phyloP scores from a whole-genome alignment of 2,797 vertebrate species.

The Clarias pachynema region DNA sequence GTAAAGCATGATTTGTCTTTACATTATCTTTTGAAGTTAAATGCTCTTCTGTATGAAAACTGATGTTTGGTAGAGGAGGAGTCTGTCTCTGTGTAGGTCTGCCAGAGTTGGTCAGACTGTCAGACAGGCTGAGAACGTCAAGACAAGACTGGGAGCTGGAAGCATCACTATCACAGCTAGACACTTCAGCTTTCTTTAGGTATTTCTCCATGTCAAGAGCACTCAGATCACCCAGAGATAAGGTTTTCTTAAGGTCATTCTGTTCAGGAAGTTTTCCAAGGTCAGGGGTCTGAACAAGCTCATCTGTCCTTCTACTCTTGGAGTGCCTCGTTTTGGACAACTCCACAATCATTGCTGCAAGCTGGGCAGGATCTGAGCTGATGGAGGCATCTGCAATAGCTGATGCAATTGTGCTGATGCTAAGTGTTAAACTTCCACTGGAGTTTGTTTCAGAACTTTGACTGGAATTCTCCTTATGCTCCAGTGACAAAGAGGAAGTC shows the following conservation, averaged over 20 bases:
- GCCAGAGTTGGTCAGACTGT: conserved; percentile 58
- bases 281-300: not conserved
- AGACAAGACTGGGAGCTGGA: conserved; percentile 70
- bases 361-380: conserved; percentile 86
- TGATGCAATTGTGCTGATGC: conserved; percentile 91
- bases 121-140: conserved; percentile 66
- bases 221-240: conserved; percentile 65
- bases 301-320: conserved; percentile 39
- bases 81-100: conserved; percentile 47
- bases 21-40: conserved; percentile 5
- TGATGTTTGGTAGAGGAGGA: conserved; percentile 35
- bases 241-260: conserved; percentile 70
- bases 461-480: conserved; percentile 12
- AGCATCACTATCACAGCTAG: conserved; percentile 67
- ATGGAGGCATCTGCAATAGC: conserved; percentile 91
- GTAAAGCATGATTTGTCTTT: conserved; percentile 27
- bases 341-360: conserved; percentile 91
- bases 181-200: conserved; percentile 78
- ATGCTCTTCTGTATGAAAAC: not conserved
- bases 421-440: conserved; percentile 72
- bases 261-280: conserved; percentile 45
- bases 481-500: conserved; percentile 29
- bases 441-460: conserved; percentile 58
- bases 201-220: conserved; percentile 91
- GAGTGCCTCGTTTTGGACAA: conserved; percentile 79